A percentile compares a stretch with the other conserved stretches of the same genome.
Conservation (phyloP, 2,888 invertebrate genomes). For the Buathra laborator region DNA sequence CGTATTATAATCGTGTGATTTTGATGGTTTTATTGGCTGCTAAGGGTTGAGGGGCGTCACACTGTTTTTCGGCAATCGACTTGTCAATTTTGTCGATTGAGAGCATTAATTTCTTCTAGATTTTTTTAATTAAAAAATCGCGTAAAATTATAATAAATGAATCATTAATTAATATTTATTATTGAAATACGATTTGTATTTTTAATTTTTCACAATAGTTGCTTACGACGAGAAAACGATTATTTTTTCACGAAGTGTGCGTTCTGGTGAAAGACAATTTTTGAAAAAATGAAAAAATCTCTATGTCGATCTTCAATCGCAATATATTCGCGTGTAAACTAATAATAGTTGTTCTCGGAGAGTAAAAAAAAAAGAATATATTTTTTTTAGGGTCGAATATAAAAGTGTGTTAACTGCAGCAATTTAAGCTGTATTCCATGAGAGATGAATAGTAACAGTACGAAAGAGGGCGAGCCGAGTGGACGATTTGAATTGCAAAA, state of each 20-base stretch:
- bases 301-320: neutral
- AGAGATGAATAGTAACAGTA: constrained; percentile 34
- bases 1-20: too few species aligned
- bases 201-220: too few species aligned
- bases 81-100: too few species aligned
- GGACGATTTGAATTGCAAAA: constrained; percentile 45
- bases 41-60: too few species aligned
- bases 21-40: too few species aligned
- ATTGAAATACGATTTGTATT: too few species aligned
- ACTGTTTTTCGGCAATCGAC: too few species aligned
- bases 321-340: neutral
- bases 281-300: neutral
- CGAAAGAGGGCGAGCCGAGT: constrained; percentile 11
- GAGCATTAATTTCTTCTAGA: too few species aligned
- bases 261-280: neutral
- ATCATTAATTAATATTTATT: too few species aligned
- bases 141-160: too few species aligned
- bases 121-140: too few species aligned
- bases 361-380: neutral
- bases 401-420: constrained; percentile 36
- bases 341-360: constrained; percentile 1
- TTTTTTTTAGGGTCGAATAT: constrained; percentile 9
- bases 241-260: neutral
- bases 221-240: too few species aligned
- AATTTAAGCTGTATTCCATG: constrained; percentile 34